These are phyloP conservation scores for Drosophila ambigua DNA, from an alignment of 1,140 invertebrate species.

Conservation along the genomic window DNA sequence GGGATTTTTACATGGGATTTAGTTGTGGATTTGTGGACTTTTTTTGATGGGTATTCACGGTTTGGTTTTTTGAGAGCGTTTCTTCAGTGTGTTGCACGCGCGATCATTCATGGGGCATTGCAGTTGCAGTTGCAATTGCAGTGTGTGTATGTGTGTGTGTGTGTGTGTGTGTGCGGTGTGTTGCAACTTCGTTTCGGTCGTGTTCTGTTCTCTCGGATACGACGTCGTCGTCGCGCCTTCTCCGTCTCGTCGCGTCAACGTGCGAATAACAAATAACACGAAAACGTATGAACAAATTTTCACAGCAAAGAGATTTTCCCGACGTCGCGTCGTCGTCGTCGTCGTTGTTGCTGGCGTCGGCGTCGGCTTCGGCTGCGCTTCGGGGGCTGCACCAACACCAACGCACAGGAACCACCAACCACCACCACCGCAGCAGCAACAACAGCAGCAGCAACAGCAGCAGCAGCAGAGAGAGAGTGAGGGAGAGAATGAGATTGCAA, in stretches of 20 bases:
- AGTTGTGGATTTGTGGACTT: slow-evolving; percentile 20
- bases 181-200: slow-evolving; percentile 44
- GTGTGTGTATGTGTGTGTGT: too few species aligned
- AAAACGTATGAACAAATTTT: slow-evolving; percentile 80
- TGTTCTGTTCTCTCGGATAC: slow-evolving; percentile 16
- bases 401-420: slow-evolving; percentile 27
- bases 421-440: slow-evolving; percentile 59
- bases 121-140: slow-evolving; percentile 40
- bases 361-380: slow-evolving; percentile 54
- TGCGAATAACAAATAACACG: slow-evolving; percentile 82
- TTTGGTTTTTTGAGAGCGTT: slow-evolving; percentile 5
- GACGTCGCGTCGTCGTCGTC: slow-evolving; percentile 62
- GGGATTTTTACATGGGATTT: slow-evolving; percentile 20
- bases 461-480: neutral
- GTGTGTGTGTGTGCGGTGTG: neutral
- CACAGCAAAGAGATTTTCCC: slow-evolving; percentile 77
- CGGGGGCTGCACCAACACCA: slow-evolving; percentile 36
- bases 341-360: slow-evolving; percentile 29
- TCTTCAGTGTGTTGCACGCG: slow-evolving; percentile 43
- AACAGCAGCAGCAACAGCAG: slow-evolving; percentile 17
- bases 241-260: slow-evolving; percentile 78
- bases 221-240: slow-evolving; percentile 40
- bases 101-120: slow-evolving; percentile 38
- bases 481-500: too few species aligned
- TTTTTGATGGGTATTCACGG: slow-evolving; percentile 5